Percentiles rank a stretch among this genome's conserved stretches.
Conservation (phyloP, 2,797 vertebrate genomes). For the Halcyon chelicuti region DNA sequence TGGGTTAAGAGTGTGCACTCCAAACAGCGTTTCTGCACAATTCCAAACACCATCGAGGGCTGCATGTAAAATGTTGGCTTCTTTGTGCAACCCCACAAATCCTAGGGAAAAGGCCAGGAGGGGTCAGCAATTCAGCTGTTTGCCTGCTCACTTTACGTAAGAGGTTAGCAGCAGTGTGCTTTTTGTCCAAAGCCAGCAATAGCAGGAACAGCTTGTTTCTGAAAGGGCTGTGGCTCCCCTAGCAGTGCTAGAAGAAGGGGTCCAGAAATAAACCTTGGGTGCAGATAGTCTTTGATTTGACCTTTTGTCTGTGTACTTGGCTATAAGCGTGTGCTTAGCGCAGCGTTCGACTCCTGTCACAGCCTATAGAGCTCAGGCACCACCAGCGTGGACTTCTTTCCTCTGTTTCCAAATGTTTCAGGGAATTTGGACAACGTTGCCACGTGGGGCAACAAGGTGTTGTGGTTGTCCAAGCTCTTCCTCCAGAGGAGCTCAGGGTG, state of each 20-base stretch:
- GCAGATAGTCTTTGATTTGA: constrained; percentile 35
- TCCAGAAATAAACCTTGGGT: constrained; percentile 42
- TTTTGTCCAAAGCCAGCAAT: constrained; percentile 72
- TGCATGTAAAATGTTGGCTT: constrained; percentile 61
- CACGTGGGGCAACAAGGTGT: neutral
- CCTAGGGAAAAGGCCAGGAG: constrained; percentile 61
- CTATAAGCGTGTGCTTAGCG: neutral
- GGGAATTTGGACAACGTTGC: rapidly evolving
- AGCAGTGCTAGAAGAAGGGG: constrained; percentile 42
- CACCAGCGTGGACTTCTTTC: neutral
- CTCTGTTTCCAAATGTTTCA: rapidly evolving
- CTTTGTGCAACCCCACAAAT: constrained; percentile 69
- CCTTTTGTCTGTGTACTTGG: constrained; percentile 20
- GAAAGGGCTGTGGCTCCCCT: constrained; percentile 45
- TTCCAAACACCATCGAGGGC: constrained; percentile 38
- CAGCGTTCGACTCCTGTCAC: neutral
- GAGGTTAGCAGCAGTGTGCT: constrained; percentile 69
- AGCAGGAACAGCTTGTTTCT: constrained; percentile 70
- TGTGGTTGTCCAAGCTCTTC: rapidly evolving
- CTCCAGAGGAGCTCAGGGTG: rapidly evolving
- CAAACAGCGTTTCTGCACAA: constrained; percentile 32
- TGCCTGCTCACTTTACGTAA: constrained; percentile 68
- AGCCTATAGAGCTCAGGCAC: neutral
- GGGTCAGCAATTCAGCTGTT: constrained; percentile 70
- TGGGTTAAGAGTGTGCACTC: constrained; percentile 52